Conservation (phyloP, 2,113 vertebrate genomes). For the Lathamus discolor region DNA sequence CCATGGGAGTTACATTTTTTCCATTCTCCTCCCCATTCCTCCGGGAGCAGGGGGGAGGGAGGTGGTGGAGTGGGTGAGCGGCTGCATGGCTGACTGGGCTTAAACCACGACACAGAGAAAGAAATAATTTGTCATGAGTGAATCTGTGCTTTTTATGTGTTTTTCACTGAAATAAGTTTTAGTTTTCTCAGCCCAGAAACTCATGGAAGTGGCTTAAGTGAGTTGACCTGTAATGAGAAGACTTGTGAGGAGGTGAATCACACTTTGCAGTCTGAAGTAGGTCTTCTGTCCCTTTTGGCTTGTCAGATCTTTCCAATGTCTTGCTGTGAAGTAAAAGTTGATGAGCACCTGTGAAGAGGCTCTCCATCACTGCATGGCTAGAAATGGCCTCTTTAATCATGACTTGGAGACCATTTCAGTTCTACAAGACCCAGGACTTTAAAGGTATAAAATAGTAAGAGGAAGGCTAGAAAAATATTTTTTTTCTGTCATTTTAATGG, state of each 20-base stretch:
- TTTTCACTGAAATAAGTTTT: background rate
- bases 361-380: background rate
- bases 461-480: background rate
- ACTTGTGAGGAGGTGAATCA: background rate
- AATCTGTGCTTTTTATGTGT: background rate
- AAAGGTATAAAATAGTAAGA: background rate
- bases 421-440: background rate
- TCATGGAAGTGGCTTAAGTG: background rate
- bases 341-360: background rate
- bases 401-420: background rate
- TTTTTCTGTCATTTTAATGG: background rate
- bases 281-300: background rate
- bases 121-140: background rate
- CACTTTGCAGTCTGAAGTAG: background rate
- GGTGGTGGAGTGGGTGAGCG: too few relatives aligned
- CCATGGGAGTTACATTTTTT: too few relatives aligned
- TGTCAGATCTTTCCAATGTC: background rate
- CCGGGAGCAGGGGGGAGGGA: too few relatives aligned
- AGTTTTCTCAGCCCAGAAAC: background rate
- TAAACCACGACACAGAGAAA: background rate
- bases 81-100: too few relatives aligned
- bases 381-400: background rate
- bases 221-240: background rate
- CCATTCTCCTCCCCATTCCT: too few relatives aligned
- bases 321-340: background rate